These are phyloP conservation scores for Anabacerthia variegaticeps DNA, from an alignment of 2,797 vertebrate species.

Conservation along the genomic window DNA sequence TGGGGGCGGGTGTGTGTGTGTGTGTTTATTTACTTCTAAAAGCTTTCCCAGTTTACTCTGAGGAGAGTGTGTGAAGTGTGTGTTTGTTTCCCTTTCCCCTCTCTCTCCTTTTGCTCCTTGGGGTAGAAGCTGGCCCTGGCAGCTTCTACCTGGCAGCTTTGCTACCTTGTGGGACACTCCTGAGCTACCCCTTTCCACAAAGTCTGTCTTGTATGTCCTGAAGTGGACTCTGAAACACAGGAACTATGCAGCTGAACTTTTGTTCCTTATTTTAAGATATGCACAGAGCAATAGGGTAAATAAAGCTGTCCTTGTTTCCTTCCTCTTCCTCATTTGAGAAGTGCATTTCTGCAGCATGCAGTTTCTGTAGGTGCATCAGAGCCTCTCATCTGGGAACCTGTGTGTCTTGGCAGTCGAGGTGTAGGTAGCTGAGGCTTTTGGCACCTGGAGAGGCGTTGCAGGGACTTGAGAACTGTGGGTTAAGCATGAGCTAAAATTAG, in stretches of 20 bases:
- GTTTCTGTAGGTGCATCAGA: background rate
- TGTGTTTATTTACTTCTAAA: background rate
- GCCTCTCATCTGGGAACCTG: background rate
- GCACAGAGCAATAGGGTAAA: background rate
- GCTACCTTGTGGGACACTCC: background rate
- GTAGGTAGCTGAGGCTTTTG: background rate
- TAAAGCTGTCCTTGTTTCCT: background rate
- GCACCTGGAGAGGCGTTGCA: background rate
- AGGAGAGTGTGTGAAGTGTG: background rate
- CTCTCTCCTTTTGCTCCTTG: background rate
- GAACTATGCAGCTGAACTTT: conserved; percentile 14
- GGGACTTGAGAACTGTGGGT: background rate
- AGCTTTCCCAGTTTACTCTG: background rate
- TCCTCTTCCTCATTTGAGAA: background rate
- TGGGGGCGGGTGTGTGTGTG: accelerated
- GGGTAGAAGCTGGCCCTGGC: background rate
- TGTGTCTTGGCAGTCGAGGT: background rate
- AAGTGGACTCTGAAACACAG: background rate
- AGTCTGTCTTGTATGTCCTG: background rate
- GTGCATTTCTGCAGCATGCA: background rate
- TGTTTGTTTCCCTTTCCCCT: background rate
- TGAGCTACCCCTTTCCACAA: background rate
- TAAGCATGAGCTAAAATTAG: conserved; percentile 37
- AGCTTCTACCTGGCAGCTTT: background rate
- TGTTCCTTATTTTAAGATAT: background rate